These are phyloP conservation scores for Carposina sasakii DNA, from an alignment of 1,140 invertebrate genomes.

Conservation along the genomic window DNA sequence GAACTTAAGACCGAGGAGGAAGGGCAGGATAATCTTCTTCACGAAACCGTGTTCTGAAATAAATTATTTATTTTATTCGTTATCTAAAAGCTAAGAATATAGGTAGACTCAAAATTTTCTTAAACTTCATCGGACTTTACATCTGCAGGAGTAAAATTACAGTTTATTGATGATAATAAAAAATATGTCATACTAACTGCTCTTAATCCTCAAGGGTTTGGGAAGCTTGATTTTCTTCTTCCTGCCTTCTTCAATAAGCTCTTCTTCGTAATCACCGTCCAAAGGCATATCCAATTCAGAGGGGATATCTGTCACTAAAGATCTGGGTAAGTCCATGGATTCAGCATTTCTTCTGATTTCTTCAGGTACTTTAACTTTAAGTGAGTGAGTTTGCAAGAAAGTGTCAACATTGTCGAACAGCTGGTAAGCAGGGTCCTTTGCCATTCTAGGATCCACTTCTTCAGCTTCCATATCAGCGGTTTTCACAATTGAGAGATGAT, in stretches of 20 bases:
- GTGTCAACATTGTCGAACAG: constrained; percentile 78
- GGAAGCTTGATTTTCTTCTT: constrained; percentile 68
- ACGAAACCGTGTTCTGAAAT: constrained; percentile 83
- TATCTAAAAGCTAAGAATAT: too few species aligned
- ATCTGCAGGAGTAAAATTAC: too few species aligned
- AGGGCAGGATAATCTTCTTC: constrained; percentile 87
- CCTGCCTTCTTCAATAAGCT: constrained; percentile 70
- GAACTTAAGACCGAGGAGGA: constrained; percentile 87
- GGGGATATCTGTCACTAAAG: constrained; percentile 78
- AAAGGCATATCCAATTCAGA: constrained; percentile 80
- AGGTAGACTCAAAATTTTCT: too few species aligned
- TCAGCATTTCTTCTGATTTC: constrained; percentile 73
- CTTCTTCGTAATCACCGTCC: constrained; percentile 75
- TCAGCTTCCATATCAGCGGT: constrained; percentile 66
- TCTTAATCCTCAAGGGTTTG: constrained; percentile 65
- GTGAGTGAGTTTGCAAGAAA: constrained; percentile 77
- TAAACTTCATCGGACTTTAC: too few species aligned
- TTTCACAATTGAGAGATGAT: constrained; percentile 80
- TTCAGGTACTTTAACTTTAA: constrained; percentile 77
- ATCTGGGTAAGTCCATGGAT: constrained; percentile 77
- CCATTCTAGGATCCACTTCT: constrained; percentile 48
- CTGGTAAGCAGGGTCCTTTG: constrained; percentile 54
- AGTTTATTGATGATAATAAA: too few species aligned
- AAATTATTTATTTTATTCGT: too few species aligned
- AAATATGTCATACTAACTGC: constrained; percentile 59